Evolutionary conservation across 2,888 invertebrate genomes (phyloP).

Genomic region (Holacanthella duospinosa): DNA sequence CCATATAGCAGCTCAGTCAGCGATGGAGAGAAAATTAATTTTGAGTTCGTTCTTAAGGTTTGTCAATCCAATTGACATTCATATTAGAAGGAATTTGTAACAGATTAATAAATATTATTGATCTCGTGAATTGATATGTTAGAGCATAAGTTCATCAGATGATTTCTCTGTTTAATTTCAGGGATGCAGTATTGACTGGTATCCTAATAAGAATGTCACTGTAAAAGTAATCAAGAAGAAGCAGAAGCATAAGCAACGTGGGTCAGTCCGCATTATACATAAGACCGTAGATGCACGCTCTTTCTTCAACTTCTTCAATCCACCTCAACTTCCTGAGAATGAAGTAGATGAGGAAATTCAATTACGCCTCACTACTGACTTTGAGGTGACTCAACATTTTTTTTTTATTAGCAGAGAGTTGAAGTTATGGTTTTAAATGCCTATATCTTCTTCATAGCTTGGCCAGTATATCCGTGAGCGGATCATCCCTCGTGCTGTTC

Average conservation of each 20-base stretch:
- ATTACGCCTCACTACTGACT: conserved; percentile 80
- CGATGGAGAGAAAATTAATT: conserved; percentile 17
- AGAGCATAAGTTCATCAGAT: too few relatives aligned
- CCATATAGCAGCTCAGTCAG: conserved; percentile 12
- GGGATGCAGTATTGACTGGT: conserved; percentile 94
- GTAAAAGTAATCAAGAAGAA: conserved; percentile 93
- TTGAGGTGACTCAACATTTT: conserved; percentile 54
- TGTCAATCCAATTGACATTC: neutral
- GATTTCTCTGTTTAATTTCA: conserved; percentile 38
- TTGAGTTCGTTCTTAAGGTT: neutral
- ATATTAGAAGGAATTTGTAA: neutral
- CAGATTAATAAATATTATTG: neutral
- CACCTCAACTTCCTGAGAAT: conserved; percentile 70
- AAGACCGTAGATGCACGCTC: conserved; percentile 94
- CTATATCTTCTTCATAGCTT: conserved; percentile 42
- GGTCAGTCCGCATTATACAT: conserved; percentile 83
- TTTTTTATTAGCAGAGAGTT: neutral
- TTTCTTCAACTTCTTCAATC: conserved; percentile 98
- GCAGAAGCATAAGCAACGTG: conserved; percentile 95
- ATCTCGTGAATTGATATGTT: too few relatives aligned
- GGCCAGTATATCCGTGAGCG: conserved; percentile 96
- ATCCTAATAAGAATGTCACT: conserved; percentile 93
- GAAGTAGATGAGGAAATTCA: conserved; percentile 82
- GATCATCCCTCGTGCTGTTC: conserved; percentile 90
- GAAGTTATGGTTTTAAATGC: too few relatives aligned